Base-by-base conservation (phyloP, 2,888 invertebrate genomes). In the Anticlea derivata region DNA sequence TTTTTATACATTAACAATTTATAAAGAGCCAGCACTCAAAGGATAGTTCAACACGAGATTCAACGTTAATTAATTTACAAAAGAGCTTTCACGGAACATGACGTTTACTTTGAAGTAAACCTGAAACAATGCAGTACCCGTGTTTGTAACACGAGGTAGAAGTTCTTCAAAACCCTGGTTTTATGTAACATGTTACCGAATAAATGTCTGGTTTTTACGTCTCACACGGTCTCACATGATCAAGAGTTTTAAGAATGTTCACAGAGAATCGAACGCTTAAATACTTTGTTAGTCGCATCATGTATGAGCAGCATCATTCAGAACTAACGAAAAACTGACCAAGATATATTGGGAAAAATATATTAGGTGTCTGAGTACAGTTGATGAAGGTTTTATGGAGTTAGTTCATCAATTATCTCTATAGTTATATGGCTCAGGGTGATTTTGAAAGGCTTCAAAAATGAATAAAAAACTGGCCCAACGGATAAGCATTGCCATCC, bases 11-110 rank as follows among this genome's bases (percentile, higher is more conserved):
- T 12, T n/a, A n/a, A 26, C 26, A 26, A 30, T 13, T 30, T 30
- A 29, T 12, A 29, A 30, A 24, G 38, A 5, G 13, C 30, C 8
- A 37, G 24, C 46, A 29, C 35, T 45, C 35, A 46, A 24, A 23
- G 7, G 5, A 13, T 30, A 37, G 17, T 37, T n/a, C 11, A 30
- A 30, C 30, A 30, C 12, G 30, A 22, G 11, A 34, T 22, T 34
- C 20, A 26, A 27, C 44, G 11, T 38, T 46, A 38, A 45, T 35
- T 39, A 41, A 45, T 46, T 46, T 46, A 13, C 30, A 13, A 46
- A 30, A 38, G 23, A 46, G 46, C 37, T 38, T 38, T 46, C 35
- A 23, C 13, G 35, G 22, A 45, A 29, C 35, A 13, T 30, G 29
- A 29, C 35, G 13, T 37, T 22, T 7, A 34, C 37, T 45, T 37